Percentiles rank a stretch among this genome's conserved stretches.
These are phyloP conservation scores for Brachionus sp. DNA, from an alignment of 1,140 invertebrate genomes.

Conservation along the genomic window DNA sequence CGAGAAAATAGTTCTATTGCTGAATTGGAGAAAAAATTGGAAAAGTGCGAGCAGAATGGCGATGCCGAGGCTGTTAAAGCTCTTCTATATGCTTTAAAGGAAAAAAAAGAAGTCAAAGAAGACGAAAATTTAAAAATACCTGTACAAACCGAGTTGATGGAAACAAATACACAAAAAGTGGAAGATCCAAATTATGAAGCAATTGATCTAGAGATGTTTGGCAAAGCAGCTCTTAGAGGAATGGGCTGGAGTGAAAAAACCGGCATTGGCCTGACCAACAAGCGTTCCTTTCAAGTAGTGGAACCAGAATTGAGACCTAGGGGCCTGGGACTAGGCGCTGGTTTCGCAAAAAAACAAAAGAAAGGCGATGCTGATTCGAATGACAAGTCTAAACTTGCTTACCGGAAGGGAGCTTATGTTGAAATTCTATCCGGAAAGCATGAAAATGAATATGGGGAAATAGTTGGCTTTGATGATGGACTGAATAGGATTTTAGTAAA, in stretches of 20 bases:
- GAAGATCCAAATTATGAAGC: conserved; percentile 73
- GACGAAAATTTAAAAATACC: conserved; percentile 30
- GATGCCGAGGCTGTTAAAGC: conserved; percentile 20
- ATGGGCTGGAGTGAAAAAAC: conserved; percentile 84
- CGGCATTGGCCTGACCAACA: conserved; percentile 66
- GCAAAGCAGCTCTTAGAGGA: conserved; percentile 82
- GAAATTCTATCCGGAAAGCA: conserved; percentile 67
- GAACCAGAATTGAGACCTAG: conserved; percentile 72
- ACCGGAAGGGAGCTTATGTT: conserved; percentile 64
- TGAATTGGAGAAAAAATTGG: conserved; percentile 22
- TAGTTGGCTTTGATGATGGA: conserved; percentile 33
- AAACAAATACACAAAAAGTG: conserved; percentile 47
- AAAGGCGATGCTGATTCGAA: conserved; percentile 57
- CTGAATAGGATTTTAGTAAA: conserved; percentile 39
- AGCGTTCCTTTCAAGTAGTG: conserved; percentile 62
- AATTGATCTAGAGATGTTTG: conserved; percentile 81
- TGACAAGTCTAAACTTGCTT: conserved; percentile 61
- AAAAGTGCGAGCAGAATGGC: not conserved
- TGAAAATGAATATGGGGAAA: not conserved
- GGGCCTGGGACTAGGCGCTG: conserved; percentile 85
- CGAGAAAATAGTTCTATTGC: not conserved
- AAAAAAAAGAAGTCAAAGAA: conserved; percentile 35
- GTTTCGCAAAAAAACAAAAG: conserved; percentile 62
- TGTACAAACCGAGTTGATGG: not conserved
- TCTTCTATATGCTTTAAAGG: not conserved